phyloP scores from a whole-genome alignment of 53 echinoderm and acorn worm genomes.

The Paracentrotus lividus region DNA sequence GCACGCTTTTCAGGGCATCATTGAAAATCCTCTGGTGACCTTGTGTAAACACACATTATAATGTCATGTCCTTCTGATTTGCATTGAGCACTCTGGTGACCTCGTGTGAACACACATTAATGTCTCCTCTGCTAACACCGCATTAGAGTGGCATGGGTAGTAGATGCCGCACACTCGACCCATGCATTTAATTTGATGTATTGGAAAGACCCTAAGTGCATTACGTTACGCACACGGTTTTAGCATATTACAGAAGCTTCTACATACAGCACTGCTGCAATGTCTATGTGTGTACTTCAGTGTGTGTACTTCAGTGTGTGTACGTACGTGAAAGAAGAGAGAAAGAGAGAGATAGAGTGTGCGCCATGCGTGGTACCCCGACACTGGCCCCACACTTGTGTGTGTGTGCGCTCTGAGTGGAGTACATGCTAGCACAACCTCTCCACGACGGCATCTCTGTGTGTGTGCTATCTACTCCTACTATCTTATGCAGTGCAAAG shows the following conservation, averaged over 20 bases:
- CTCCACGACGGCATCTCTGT: slow-evolving; percentile 4
- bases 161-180: slow-evolving; percentile 38
- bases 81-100: background rate
- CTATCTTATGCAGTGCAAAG: background rate
- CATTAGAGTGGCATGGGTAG: background rate
- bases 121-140: background rate
- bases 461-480: slow-evolving; percentile 47
- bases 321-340: background rate
- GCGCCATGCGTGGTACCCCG: background rate
- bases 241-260: slow-evolving; percentile 70
- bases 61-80: background rate
- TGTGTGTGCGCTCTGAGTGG: background rate
- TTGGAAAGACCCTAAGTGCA: slow-evolving; percentile 39
- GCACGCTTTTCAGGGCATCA: no score
- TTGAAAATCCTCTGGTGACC: no score
- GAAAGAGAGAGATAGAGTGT: background rate
- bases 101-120: slow-evolving; percentile 8
- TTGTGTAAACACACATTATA: background rate
- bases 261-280: slow-evolving; percentile 32
- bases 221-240: slow-evolving; percentile 70
- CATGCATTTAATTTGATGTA: slow-evolving; percentile 65
- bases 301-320: no score
- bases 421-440: background rate
- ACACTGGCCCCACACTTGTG: slow-evolving; percentile 20
- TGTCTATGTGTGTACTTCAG: no score